A percentile compares a stretch with the other conserved stretches of the same genome.
These are phyloP conservation scores for Pachycephala philippinensis DNA, from an alignment of 2,113 vertebrate genomes.

Conservation along the genomic window DNA sequence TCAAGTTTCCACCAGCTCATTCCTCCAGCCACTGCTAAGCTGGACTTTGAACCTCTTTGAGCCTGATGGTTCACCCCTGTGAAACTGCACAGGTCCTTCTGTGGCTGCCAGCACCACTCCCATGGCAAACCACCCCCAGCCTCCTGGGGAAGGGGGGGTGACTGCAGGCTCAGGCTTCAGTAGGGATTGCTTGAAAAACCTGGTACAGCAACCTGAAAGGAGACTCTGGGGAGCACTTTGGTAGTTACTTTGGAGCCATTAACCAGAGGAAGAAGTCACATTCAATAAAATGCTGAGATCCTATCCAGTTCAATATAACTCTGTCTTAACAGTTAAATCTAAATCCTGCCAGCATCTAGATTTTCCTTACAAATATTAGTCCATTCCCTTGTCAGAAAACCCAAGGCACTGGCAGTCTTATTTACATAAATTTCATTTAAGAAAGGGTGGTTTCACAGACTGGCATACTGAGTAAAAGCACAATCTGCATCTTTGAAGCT, in stretches of 20 bases:
- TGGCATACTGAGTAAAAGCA: not conserved
- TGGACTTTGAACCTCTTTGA: not conserved
- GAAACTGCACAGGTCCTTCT: not conserved
- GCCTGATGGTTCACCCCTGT: fast-evolving
- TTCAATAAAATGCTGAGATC: not conserved
- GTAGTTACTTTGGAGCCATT: not conserved
- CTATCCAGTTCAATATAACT: not conserved
- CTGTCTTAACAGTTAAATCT: not conserved
- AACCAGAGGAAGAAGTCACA: not conserved
- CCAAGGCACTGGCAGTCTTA: not conserved
- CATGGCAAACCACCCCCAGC: not conserved
- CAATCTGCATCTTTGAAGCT: not conserved
- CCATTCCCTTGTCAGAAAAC: not conserved
- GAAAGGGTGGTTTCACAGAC: not conserved
- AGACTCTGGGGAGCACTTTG: not conserved
- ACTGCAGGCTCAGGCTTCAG: not conserved
- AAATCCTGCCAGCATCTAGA: not conserved
- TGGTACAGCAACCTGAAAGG: not conserved
- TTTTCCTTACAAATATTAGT: not conserved
- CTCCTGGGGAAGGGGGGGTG: not conserved
- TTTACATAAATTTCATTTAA: constrained; percentile 16
- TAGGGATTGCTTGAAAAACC: not conserved
- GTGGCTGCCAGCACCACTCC: not conserved
- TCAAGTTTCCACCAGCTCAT: not conserved
- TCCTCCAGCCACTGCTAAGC: not conserved